A percentile compares a stretch with the other conserved stretches of the same genome.
Evolutionary conservation across 2,888 invertebrate species (phyloP).

Genomic region (Cantharis nigra): DNA sequence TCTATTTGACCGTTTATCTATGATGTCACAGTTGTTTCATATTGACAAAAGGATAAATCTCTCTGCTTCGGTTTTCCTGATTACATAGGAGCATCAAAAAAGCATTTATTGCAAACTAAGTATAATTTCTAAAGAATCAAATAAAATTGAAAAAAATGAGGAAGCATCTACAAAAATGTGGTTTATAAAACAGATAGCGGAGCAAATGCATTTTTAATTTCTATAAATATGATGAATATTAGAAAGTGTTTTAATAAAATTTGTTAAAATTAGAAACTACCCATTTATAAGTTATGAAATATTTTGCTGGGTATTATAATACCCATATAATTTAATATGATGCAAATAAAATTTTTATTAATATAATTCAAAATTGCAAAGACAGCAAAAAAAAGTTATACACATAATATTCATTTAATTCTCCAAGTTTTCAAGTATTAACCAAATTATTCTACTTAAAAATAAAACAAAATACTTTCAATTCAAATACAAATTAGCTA

Average conservation of each 20-base stretch:
- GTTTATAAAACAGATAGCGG: neutral
- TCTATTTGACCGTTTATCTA: too few relatives aligned
- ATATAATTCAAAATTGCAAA: neutral
- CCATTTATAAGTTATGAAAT: neutral
- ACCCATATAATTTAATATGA: too few relatives aligned
- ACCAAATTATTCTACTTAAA: neutral
- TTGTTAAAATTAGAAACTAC: neutral
- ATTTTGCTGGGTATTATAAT: neutral
- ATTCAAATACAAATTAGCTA: slow-evolving; percentile 1
- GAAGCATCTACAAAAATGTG: neutral
- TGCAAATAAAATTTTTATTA: neutral
- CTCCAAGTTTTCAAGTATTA: neutral
- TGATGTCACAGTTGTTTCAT: too few relatives aligned
- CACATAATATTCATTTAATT: neutral
- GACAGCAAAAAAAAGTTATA: neutral
- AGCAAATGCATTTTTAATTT: neutral
- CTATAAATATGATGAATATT: neutral
- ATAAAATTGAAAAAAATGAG: neutral
- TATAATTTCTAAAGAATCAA: neutral
- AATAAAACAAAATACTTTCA: neutral
- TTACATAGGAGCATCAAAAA: neutral
- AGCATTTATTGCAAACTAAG: too few relatives aligned
- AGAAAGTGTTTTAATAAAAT: neutral
- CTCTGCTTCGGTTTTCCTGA: too few relatives aligned
- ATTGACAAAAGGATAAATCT: too few relatives aligned